Conservation (phyloP, 2,113 vertebrate species). For the Tauraco erythrolophus region DNA sequence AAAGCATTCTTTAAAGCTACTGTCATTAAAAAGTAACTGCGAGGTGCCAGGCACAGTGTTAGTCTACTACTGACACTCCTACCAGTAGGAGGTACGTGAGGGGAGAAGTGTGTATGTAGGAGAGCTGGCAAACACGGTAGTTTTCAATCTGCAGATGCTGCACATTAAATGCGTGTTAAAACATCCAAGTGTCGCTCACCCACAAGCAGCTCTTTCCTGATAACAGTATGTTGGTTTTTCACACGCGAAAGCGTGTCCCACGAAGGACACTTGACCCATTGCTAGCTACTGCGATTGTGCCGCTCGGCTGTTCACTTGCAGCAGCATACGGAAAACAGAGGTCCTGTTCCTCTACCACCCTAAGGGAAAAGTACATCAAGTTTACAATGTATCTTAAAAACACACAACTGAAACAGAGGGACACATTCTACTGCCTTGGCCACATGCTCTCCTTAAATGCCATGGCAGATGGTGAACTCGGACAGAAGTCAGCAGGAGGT, state of each 20-base stretch:
- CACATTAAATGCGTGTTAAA: background rate
- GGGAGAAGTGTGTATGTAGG: background rate
- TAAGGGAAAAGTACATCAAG: background rate
- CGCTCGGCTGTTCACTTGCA: background rate
- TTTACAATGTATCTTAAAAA: background rate
- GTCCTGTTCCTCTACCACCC: background rate
- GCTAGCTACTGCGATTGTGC: background rate
- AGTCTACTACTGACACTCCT: background rate
- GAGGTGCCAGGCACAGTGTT: background rate
- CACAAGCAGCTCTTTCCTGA: background rate
- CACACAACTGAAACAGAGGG: background rate
- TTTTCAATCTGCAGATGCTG: background rate
- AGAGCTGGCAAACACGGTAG: background rate
- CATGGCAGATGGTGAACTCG: background rate
- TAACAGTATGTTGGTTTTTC: background rate
- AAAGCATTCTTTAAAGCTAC: background rate
- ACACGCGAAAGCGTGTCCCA: accelerated
- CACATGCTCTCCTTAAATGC: background rate
- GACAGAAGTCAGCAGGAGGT: background rate
- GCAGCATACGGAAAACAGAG: background rate
- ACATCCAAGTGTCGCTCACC: background rate
- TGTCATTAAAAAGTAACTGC: background rate
- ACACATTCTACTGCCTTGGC: background rate
- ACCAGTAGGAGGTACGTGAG: accelerated
- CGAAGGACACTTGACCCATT: background rate